Base-by-base conservation (phyloP, 2,113 vertebrate genomes). In the Meles meles region DNA sequence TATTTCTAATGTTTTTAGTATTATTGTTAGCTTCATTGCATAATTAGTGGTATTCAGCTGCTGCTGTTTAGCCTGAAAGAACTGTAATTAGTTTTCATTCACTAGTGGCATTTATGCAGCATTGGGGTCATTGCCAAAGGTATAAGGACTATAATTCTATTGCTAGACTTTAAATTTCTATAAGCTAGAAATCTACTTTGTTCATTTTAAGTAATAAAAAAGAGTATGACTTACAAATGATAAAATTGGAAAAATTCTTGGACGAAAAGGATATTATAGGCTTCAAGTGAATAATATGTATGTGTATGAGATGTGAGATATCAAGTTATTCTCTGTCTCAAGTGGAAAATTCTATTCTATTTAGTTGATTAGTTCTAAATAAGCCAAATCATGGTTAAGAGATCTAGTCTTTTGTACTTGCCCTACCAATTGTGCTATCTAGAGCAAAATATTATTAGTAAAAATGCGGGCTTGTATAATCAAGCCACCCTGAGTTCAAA, bases 61-160 rank as follows among this genome's bases (percentile, higher is more conserved):
- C 95, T 94, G 74, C 42, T 39, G 25, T 98, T 98, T 98, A 95
- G 97, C 94, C 80, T 96, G 20, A 34, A 97, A 98, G 88, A 97
- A 89, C 52, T 96, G 44, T 77, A 49, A 96, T 97, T 98, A 97
- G 86, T 98, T 97, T 98, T 97, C 92, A 97, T 96, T 97, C 81
- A 92, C 42, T 2, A 31, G 92, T 98, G 98, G 93, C 80, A 72
- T 95, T 95, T 97, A 93, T 96, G 76, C 34, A 92, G 44, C 27
- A 42, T 82, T 74, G 76, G 59, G 94, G 72, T 96, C 67, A 77
- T 67, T 97, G 71, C 88, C 92, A 87, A 92, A 98, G 93, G 59
- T 92, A 61, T 65, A 94, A 59, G 94, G 87, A 95, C 47, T 97
- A 47, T 67, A 97, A 97, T 96, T 97, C 49, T 96, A 74, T 92